phyloP scores from a whole-genome alignment of 2,888 invertebrate genomes.

The Chironomus riparius region DNA sequence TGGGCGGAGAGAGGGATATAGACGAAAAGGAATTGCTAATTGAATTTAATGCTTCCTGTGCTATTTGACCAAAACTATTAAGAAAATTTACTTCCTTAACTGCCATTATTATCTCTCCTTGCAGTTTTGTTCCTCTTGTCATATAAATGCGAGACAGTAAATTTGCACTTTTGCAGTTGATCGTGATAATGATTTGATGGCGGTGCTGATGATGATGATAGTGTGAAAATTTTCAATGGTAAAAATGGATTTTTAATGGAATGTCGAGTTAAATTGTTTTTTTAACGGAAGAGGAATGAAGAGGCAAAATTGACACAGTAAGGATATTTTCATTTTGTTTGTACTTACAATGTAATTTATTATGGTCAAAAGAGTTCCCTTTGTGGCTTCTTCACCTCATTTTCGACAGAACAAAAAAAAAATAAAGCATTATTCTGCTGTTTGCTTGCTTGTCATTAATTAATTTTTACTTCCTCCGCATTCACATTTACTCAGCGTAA shows the following conservation, averaged over 20 bases:
- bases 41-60: slow-evolving; percentile 21
- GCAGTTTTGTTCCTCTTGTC: background rate
- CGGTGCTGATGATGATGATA: background rate
- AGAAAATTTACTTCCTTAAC: slow-evolving; percentile 9
- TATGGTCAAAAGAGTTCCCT: background rate
- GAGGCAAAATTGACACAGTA: background rate
- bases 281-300: background rate
- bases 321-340: background rate
- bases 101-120: background rate
- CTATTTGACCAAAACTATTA: slow-evolving; percentile 24
- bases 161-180: background rate
- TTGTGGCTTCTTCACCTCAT: slow-evolving; percentile 18
- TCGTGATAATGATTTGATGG: too few relatives aligned
- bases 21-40: slow-evolving; percentile 18
- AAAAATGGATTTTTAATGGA: slow-evolving; percentile 24
- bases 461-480: background rate
- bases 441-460: background rate
- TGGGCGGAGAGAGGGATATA: background rate
- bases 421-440: background rate
- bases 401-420: background rate
- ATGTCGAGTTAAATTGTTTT: background rate
- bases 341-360: background rate
- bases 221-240: background rate
- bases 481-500: background rate
- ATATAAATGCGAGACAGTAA: background rate